Conservation (phyloP, 2,888 invertebrate genomes). For the Polylopha cassiicola region DNA sequence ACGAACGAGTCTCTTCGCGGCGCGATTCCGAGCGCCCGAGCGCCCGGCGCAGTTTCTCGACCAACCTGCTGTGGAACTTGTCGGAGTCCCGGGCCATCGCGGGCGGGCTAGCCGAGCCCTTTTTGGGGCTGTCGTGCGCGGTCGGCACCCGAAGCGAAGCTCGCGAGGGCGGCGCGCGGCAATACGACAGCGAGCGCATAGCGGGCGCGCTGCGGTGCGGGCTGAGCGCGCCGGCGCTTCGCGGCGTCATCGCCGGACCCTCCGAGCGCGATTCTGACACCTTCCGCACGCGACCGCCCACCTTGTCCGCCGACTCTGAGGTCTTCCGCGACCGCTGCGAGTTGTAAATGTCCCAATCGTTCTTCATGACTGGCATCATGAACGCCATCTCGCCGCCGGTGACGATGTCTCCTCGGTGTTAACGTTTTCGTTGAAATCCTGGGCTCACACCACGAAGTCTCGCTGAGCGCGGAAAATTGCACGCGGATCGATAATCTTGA, state of each 20-base stretch:
- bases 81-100: constrained; percentile 77
- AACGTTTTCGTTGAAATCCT: constrained; percentile 63
- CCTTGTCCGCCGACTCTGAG: constrained; percentile 80
- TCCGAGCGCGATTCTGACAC: constrained; percentile 86
- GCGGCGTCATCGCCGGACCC: constrained; percentile 82
- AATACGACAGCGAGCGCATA: constrained; percentile 77
- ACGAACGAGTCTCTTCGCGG: constrained; percentile 71
- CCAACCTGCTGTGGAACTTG: constrained; percentile 87
- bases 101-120: constrained; percentile 82
- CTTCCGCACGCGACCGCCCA: constrained; percentile 78
- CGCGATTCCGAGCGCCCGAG: constrained; percentile 78
- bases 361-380: constrained; percentile 96
- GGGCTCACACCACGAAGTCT: constrained; percentile 24
- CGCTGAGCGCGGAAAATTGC: constrained; percentile 24
- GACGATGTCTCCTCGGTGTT: constrained; percentile 59
- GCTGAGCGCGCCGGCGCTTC: constrained; percentile 73
- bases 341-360: constrained; percentile 95
- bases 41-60: constrained; percentile 86
- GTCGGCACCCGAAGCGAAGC: constrained; percentile 74
- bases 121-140: constrained; percentile 81
- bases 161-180: constrained; percentile 73
- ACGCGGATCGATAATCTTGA: constrained; percentile 45
- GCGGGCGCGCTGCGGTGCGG: constrained; percentile 83
- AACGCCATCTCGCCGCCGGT: constrained; percentile 86
- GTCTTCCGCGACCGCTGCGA: constrained; percentile 85